Evolutionary conservation across 2,113 vertebrate species (phyloP), one percentile per base, ranked within the genome.

Genomic region (Melanerpes aurifrons): DNA sequence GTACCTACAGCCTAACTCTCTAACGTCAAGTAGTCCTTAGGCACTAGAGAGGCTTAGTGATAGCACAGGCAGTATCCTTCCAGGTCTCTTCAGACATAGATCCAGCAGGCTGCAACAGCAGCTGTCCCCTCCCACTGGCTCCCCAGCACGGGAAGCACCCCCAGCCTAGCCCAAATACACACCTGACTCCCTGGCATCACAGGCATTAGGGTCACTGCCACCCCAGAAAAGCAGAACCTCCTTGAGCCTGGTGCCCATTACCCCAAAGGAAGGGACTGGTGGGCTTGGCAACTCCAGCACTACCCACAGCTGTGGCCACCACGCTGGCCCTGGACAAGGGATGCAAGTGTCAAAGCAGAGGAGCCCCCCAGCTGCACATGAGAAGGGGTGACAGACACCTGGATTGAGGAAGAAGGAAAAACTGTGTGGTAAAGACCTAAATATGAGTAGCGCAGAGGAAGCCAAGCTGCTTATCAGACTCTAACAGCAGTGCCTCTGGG

Each of bases 211-310:
- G 12, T n/a, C 31, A 29, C 11, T 54, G 45, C 66, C 24, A 56
- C 9, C 20, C 54, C 13, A 14, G n/a, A 40, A 35, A 25, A 72
- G 45, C 19, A 77, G 54, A 54, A 56, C 37, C 31, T 72, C 21
- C 61, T 31, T 1, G 0, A 47, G 31, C 32, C 40, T 21, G 20
- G 11, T 2, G 7, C 22, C 54, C 2, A 0, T 37, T 1, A 0
- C 29, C 58, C 29, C 25, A 11, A 28, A 62, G 47, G 28, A 48
- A 67, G n/a, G 67, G 47, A 40, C n/a, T 9, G 37, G 11, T 19
- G 3, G 45, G 29, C 54, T 66, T 66, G 66, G 31, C 0, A 0
- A 20, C n/a, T 31, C 24, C 67, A 48, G 29, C 37, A 57, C 4
- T 6, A 57, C 12, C 25, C 1, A 0, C 21, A 43, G 40, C 48